These are phyloP conservation scores for Parnassius mnemosyne DNA, from an alignment of 2,888 invertebrate genomes.

Conservation along the genomic window DNA sequence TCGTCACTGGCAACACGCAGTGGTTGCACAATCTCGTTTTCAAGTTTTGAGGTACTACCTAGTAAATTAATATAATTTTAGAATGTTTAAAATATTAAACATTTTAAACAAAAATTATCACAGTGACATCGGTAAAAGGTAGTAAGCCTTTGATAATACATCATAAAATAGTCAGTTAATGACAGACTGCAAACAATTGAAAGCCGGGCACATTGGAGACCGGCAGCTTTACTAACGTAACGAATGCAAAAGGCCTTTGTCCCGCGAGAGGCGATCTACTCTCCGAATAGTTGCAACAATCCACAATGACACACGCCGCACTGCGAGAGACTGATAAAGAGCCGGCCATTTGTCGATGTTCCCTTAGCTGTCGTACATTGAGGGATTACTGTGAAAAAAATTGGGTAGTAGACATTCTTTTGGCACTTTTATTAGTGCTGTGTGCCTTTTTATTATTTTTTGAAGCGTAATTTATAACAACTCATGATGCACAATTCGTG, in stretches of 20 bases:
- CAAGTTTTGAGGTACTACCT: too few relatives aligned
- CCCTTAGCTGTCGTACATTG: background rate
- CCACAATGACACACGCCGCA: conserved; percentile 18
- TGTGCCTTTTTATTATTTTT: too few relatives aligned
- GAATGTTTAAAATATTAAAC: too few relatives aligned
- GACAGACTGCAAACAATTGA: conserved; percentile 17
- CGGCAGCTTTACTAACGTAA: conserved; percentile 2
- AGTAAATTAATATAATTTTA: too few relatives aligned
- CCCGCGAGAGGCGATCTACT: conserved; percentile 10
- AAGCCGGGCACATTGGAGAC: conserved; percentile 4
- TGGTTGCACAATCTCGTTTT: too few relatives aligned
- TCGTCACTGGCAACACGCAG: too few relatives aligned
- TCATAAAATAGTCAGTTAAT: conserved; percentile 20
- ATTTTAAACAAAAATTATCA: too few relatives aligned
- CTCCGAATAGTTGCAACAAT: conserved; percentile 9
- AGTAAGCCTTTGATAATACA: conserved; percentile 1
- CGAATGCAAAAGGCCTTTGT: conserved; percentile 22
- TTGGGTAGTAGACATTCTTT: background rate
- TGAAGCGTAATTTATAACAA: too few relatives aligned
- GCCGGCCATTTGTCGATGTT: conserved; percentile 6
- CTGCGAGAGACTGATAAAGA: conserved; percentile 20
- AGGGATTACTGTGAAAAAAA: conserved; percentile 14
- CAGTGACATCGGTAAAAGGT: conserved; percentile 1
- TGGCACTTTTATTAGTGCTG: too few relatives aligned
- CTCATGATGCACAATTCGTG: too few relatives aligned